Base-by-base conservation (phyloP, 1,140 invertebrate genomes). In the Charaxes varanes region DNA sequence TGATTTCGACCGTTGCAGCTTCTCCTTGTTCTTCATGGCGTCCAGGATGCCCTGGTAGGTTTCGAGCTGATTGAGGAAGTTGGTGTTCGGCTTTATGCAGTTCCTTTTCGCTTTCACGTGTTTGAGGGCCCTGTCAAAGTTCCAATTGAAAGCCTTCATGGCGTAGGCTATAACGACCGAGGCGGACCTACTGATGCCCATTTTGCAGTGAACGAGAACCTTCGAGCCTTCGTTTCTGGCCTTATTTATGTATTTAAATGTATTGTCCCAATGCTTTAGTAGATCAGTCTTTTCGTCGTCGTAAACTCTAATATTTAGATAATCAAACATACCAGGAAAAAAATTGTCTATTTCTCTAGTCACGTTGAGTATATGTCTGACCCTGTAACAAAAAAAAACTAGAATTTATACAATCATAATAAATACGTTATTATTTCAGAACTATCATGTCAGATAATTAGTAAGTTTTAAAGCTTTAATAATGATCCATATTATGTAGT, bases 281-380 rank as follows among this genome's bases (percentile, higher is more conserved):
- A 99, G 86, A 81, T 99, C 95, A 22, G 97, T 97, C 74, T 95
- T 95, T 74, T 98, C 97, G 67, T 96, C 95, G 70, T 99, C 98
- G 70, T 96, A 97, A 4, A 99, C 97, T 48, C 97, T 91, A 38
- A 99, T 92, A 79, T 99, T 99, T 56, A 94, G 87, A 69, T 99
- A 99, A 70, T 96, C 91, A 79, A 99, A 98, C 83, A 93, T 94
- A 11, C 95, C 96, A 11, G 97, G 97, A 76, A 98, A 99, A 83
- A 99, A 99, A 84, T 99, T 99, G 84, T 99, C 97, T 51, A 99
- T 99, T 86, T 99, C 98, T 64, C 94, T 88, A 2, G 97, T 98
- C 13, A 99, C 96, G 80, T 99, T 99, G 46, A 99, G 85, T 62
- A 99, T 99, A 72, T 98, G 94, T 32, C 92, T 90, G 44, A 99